Evolutionary conservation across 2,888 invertebrate species (phyloP).

Genomic region (Zeuzera pyrina): DNA sequence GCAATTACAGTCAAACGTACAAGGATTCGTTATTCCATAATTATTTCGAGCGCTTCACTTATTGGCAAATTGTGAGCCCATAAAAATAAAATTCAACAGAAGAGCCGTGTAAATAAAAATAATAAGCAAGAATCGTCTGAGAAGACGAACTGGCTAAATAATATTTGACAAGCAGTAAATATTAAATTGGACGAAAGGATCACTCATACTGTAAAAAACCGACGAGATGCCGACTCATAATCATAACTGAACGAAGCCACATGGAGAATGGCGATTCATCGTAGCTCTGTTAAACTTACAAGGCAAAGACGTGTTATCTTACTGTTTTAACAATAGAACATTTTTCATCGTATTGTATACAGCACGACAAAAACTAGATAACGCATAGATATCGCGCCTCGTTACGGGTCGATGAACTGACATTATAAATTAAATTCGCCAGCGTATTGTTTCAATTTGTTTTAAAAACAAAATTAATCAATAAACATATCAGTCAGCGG

Average conservation of each 20-base stretch:
- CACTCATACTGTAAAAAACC: slow-evolving; percentile 35
- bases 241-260: slow-evolving; percentile 31
- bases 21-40: slow-evolving; percentile 14
- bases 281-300: slow-evolving; percentile 47
- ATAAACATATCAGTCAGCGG: slow-evolving; percentile 56
- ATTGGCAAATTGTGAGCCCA: slow-evolving; percentile 41
- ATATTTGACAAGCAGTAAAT: slow-evolving; percentile 60
- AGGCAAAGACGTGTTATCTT: slow-evolving; percentile 45
- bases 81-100: slow-evolving; percentile 41
- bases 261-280: slow-evolving; percentile 46
- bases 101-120: slow-evolving; percentile 44
- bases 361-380: slow-evolving; percentile 38
- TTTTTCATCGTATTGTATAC: slow-evolving; percentile 42
- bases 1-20: no score
- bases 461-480: slow-evolving; percentile 54
- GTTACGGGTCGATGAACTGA: slow-evolving; percentile 33
- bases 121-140: slow-evolving; percentile 33
- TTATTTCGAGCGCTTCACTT: slow-evolving; percentile 27
- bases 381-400: slow-evolving; percentile 37
- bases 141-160: slow-evolving; percentile 43
- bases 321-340: slow-evolving; percentile 51
- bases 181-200: slow-evolving; percentile 51
- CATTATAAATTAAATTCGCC: slow-evolving; percentile 54
- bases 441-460: slow-evolving; percentile 50
- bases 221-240: slow-evolving; percentile 32